Conservation (phyloP, 2,113 vertebrate species). For the Pelusios castaneus region DNA sequence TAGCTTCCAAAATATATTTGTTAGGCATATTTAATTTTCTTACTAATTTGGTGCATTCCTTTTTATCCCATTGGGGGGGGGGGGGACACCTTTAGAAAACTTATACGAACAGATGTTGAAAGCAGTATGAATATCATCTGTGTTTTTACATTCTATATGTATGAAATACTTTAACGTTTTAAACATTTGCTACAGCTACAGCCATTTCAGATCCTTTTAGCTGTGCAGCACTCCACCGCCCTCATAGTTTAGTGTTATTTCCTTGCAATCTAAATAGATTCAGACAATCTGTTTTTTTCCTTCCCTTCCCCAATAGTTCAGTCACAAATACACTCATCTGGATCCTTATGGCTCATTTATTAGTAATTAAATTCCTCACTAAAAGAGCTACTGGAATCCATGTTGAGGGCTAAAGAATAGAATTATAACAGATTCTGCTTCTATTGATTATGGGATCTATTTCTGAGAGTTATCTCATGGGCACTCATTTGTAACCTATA, state of each 20-base stretch:
- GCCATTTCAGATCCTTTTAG: background rate
- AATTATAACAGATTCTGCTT: background rate
- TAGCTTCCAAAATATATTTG: background rate
- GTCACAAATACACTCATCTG: background rate
- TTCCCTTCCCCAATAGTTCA: background rate
- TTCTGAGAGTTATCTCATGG: fast-evolving
- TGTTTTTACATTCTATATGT: background rate
- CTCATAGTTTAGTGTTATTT: background rate
- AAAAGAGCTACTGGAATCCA: background rate
- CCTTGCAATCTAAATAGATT: background rate
- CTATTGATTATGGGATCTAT: background rate
- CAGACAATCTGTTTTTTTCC: background rate
- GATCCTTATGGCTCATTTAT: background rate
- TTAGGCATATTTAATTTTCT: background rate
- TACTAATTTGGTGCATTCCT: background rate
- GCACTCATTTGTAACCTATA: background rate
- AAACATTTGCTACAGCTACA: background rate
- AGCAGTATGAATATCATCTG: background rate
- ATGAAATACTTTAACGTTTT: constrained; percentile 1
- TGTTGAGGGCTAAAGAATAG: background rate
- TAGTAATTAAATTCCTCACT: background rate
- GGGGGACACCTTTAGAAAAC: background rate
- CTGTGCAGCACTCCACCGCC: background rate
- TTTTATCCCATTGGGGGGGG: background rate
- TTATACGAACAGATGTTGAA: background rate